Conservation (phyloP, 2,113 vertebrate genomes). For the Lepus europaeus region DNA sequence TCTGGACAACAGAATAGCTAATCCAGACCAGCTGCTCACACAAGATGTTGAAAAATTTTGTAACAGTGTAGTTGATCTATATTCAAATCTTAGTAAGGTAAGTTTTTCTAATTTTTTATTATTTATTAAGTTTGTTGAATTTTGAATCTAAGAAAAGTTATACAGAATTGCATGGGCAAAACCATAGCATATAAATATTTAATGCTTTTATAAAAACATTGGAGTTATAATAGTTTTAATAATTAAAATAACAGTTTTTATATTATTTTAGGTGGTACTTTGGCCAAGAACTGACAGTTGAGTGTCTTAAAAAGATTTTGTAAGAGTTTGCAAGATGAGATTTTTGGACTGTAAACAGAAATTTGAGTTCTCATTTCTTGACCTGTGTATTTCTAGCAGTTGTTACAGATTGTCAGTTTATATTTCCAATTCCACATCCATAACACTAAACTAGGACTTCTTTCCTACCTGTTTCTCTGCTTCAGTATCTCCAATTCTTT, state of each 20-base stretch:
- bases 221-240: conserved; percentile 14
- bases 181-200: neutral
- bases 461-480: conserved; percentile 24
- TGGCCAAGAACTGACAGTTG: conserved; percentile 36
- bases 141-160: conserved; percentile 55
- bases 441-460: neutral
- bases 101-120: conserved; percentile 69
- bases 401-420: conserved; percentile 1
- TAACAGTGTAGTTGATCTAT: conserved; percentile 98
- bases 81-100: conserved; percentile 99
- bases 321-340: conserved; percentile 1
- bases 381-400: neutral
- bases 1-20: conserved; percentile 98
- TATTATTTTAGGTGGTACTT: neutral
- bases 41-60: conserved; percentile 99
- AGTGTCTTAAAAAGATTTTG: neutral
- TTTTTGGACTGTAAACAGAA: conserved; percentile 24
- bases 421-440: neutral
- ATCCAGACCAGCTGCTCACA: conserved; percentile 97
- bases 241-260: conserved; percentile 19
- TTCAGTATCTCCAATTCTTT: conserved; percentile 31
- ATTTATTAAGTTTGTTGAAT: conserved; percentile 46
- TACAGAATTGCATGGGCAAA: neutral
- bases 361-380: conserved; percentile 27
- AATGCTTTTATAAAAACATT: conserved; percentile 57